A percentile compares a stretch with the other conserved stretches of the same genome.
phyloP scores from a whole-genome alignment of 1,140 invertebrate genomes.

The Cyclina sinensis region DNA sequence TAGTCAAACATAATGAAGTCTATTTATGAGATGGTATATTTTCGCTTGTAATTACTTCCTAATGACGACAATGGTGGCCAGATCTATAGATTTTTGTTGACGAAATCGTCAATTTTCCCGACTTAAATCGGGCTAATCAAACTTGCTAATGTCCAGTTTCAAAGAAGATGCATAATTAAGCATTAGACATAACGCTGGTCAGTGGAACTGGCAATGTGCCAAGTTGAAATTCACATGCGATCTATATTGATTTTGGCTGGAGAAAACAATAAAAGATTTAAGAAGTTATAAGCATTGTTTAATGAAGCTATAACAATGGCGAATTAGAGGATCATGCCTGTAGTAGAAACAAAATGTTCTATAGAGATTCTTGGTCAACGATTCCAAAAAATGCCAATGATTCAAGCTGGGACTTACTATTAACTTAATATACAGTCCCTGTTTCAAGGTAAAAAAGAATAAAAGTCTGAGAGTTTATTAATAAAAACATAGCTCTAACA shows the following conservation, averaged over 20 bases:
- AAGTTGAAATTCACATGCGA: slow-evolving; percentile 44
- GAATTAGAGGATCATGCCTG: slow-evolving; percentile 8
- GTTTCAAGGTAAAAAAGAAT: too few relatives aligned
- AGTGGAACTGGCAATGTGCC: slow-evolving; percentile 34
- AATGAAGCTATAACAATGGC: slow-evolving; percentile 33
- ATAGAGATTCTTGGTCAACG: too few relatives aligned
- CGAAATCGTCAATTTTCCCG: slow-evolving; percentile 49
- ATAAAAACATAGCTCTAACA: too few relatives aligned
- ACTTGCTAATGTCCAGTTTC: slow-evolving; percentile 58
- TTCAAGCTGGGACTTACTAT: too few relatives aligned
- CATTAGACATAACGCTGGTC: slow-evolving; percentile 6
- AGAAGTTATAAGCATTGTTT: slow-evolving; percentile 39
- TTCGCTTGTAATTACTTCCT: slow-evolving; percentile 9
- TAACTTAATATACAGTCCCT: too few relatives aligned
- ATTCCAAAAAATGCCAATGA: too few relatives aligned
- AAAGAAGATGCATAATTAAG: slow-evolving; percentile 61
- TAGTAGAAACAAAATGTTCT: too few relatives aligned
- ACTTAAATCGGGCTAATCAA: slow-evolving; percentile 48
- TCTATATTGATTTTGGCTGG: slow-evolving; percentile 30
- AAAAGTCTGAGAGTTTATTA: too few relatives aligned
- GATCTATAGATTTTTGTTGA: slow-evolving; percentile 23
- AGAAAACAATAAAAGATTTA: slow-evolving; percentile 59
- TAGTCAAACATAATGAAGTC: not conserved
- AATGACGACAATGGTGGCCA: not conserved
- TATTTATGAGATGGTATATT: slow-evolving; percentile 27